Conservation (phyloP, 1,140 invertebrate species). For the Marisa cornuarietis region DNA sequence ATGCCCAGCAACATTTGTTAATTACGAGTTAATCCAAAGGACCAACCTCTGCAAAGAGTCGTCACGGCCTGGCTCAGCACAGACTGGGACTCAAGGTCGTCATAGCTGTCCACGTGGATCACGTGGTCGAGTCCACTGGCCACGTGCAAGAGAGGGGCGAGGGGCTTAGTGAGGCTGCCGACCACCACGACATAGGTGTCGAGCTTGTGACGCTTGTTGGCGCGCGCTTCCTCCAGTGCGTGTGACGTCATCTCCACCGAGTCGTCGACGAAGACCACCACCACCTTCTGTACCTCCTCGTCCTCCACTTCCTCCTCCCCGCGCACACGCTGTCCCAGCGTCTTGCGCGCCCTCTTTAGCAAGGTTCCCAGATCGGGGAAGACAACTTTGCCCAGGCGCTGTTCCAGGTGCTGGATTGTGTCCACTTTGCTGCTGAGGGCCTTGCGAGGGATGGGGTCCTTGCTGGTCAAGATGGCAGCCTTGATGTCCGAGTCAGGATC, state of each 20-base stretch:
- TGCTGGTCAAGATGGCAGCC: slow-evolving; percentile 24
- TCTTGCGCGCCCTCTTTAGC: slow-evolving; percentile 14
- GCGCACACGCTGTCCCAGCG: background rate
- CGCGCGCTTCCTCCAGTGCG: slow-evolving; percentile 9
- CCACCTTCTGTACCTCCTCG: slow-evolving; percentile 18
- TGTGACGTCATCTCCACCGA: slow-evolving; percentile 4
- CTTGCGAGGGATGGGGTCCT: background rate
- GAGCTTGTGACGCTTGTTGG: slow-evolving; percentile 21
- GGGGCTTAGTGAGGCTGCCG: background rate
- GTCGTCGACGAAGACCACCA: slow-evolving; percentile 28
- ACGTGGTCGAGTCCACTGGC: slow-evolving; percentile 16
- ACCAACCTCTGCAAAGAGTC: slow-evolving; percentile 21
- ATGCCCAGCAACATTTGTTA: no score
- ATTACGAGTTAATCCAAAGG: no score
- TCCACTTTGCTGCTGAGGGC: background rate
- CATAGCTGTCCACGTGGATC: slow-evolving; percentile 4
- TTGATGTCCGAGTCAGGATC: slow-evolving; percentile 18
- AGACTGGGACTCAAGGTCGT: background rate
- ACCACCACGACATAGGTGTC: slow-evolving; percentile 31
- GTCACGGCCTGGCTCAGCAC: background rate
- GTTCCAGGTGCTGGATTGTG: slow-evolving; percentile 7
- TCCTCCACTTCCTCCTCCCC: background rate
- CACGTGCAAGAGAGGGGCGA: background rate
- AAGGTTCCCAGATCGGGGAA: slow-evolving; percentile 23
- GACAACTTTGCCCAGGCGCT: slow-evolving; percentile 9